These are phyloP conservation scores for Hemiscyllium ocellatum DNA, from an alignment of 2,113 vertebrate genomes.

Conservation along the genomic window DNA sequence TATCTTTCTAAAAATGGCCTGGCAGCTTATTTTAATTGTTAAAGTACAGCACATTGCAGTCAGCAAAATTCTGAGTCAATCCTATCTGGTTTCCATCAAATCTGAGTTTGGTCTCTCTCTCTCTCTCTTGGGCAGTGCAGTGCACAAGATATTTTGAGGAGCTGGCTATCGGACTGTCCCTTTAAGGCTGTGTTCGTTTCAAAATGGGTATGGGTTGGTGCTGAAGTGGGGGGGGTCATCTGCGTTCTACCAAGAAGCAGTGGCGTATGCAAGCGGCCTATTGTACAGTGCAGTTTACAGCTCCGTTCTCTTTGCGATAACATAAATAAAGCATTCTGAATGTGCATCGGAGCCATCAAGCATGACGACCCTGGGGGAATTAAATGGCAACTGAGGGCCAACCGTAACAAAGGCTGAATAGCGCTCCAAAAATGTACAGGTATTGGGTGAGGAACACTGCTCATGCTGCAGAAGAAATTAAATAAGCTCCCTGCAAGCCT, in stretches of 20 bases:
- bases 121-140: not conserved
- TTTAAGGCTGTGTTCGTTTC: conserved; percentile 30
- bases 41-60: not conserved
- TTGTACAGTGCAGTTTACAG: conserved; percentile 52
- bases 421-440: conserved; percentile 69
- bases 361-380: conserved; percentile 69
- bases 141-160: not conserved
- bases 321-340: conserved; percentile 63
- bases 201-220: not conserved
- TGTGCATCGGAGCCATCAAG: conserved; percentile 63
- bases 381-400: conserved; percentile 77
- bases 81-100: not conserved
- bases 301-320: conserved; percentile 51
- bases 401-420: conserved; percentile 67
- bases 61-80: not conserved
- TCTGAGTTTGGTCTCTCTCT: no score
- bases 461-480: conserved; percentile 57
- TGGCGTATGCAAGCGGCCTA: conserved; percentile 50
- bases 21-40: not conserved
- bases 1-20: not conserved
- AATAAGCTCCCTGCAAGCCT: conserved; percentile 59
- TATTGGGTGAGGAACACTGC: conserved; percentile 60
- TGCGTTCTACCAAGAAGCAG: conserved; percentile 44
- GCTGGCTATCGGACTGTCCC: not conserved
- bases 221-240: conserved; percentile 38